Base-by-base conservation (phyloP, 2,797 vertebrate genomes). In the Kryptolebias ocellatus region DNA sequence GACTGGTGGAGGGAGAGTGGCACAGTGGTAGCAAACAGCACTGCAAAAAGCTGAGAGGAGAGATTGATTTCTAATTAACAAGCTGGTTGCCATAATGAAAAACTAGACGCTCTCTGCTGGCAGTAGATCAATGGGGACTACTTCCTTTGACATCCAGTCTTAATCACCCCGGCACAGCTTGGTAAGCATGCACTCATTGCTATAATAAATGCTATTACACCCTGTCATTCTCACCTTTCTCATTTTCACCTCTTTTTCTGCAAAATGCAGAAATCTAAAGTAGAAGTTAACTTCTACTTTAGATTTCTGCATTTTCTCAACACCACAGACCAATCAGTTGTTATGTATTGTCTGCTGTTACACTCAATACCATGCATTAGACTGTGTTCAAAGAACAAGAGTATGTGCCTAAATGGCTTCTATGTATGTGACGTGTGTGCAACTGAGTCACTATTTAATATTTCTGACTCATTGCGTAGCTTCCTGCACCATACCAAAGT, bases 21-120 rank as follows among this genome's bases (percentile, higher is more conserved):
- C 53, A 73, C 24, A 18, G 66, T 67, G 70, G 73, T 63, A 58
- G 61, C 65, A 56, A 47, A 20, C 54, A 53, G 68, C 47, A 54
- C n/a, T 65, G 61, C 52, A 80, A 14, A 57, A 57, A 76, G 55
- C 57, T 76, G 64, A 71, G 76, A 24, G 64, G 55, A 74, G 59
- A 76, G 80, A 90, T 86, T 89, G 88, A 89, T 93, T 92, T 92
- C 83, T 90, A 91, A 90, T 93, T 90, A 92, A 89, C 78, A 83
- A 79, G 73, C 72, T 79, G 64, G 80, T 88, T 82, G 83, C 76
- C 63, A 79, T 89, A 91, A 92, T 89, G 78, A 90, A 90, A 91
- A 80, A 81, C 77, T 80, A 78, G 73, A 87, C 81, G 81, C 83
- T 87, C 79, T 85, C 77, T 65, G 70, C 77, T 85, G 85, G 76